Evolutionary conservation across 2,888 invertebrate species (phyloP), one percentile per base, ranked within the genome.

Genomic region (Desoria tigrina): DNA sequence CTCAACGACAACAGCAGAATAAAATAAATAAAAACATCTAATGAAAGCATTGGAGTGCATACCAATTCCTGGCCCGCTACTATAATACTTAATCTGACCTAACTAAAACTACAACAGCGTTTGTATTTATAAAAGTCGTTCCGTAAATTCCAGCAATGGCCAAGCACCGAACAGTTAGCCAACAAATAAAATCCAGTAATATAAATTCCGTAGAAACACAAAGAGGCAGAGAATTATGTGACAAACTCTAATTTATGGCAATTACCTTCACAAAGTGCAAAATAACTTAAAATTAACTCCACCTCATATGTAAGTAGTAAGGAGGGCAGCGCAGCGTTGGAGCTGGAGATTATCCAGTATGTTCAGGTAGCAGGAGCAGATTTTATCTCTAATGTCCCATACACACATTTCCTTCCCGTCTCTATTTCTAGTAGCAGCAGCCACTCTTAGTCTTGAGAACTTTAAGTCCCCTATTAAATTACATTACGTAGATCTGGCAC

Each of bases 381-480:
- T 45, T 45, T 16, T 45, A 45, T 45, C 45, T 45, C 6, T 6
- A 45, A 45, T 21, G 16, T 45, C 45, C 21, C 21, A 45, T 45
- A 18, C 45, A 18, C 45, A 18, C 45, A 45, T 6, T 16, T 45
- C 45, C n/a, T 16, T 11, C 21, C 45, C 6, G 16, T n/a, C 45
- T 21, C 21, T 39, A 16, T 21, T 45, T 45, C 4, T 16, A 32
- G 32, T 7, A 7, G 16, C 45, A 18, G 39, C n/a, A 45, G 16
- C 21, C 45, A 9, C 16, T 21, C 21, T 45, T 4, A 45, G 6
- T n/a, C 45, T 45, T 21, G n/a, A 45, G 6, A 45, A 45, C 21
- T 45, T 21, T 45, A 45, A n/a, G 45, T 45, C 45, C 16, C 21
- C 45, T 39, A 45, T 45, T 45, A 45, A 45, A 45, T 45, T 45